Base-by-base conservation (phyloP, 2,888 invertebrate species). In the Vesta saturnalis region DNA sequence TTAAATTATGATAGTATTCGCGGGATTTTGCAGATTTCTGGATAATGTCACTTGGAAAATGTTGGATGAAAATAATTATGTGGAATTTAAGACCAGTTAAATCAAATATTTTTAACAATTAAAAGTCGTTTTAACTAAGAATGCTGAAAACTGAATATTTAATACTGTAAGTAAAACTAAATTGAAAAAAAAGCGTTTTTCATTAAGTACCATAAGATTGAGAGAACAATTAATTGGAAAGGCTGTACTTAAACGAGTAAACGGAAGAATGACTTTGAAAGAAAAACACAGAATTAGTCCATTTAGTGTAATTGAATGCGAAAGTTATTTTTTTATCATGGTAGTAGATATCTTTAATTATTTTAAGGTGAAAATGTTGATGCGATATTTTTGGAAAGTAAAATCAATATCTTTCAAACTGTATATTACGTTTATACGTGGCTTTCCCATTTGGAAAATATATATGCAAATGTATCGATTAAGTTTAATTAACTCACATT, bases 151-250 rank as follows among this genome's bases (percentile, higher is more conserved):
- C n/a, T n/a, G n/a, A n/a, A n/a, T n/a, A n/a, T n/a, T n/a, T n/a
- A n/a, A n/a, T n/a, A n/a, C n/a, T n/a, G n/a, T n/a, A 39, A 39
- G 39, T n/a, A n/a, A 39, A 39, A 39, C 3, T 8, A 23, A 39
- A 39, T 39, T n/a, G 8, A 39, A 39, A 39, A 39, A 39, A 39
- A n/a, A 39, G 8, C 39, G 2, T n/a, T n/a, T n/a, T 8, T 39
- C 8, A 39, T 2, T 39, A 39, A 39, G 39, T 39, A 39, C 12
- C 8, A 8, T n/a, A n/a, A 39, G n/a, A 39, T 39, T 6, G 39
- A 39, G 39, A 39, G 39, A 39, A 39, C n/a, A 39, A 39, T 39
- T 39, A 39, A 39, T 39, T 39, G 39, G n/a, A 39, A 39, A 39
- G 39, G 8, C 39, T n/a, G n/a, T 39, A 39, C 39, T 39, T 39